Conservation (phyloP, 1,140 invertebrate species). For the Calycopis cecrops region DNA sequence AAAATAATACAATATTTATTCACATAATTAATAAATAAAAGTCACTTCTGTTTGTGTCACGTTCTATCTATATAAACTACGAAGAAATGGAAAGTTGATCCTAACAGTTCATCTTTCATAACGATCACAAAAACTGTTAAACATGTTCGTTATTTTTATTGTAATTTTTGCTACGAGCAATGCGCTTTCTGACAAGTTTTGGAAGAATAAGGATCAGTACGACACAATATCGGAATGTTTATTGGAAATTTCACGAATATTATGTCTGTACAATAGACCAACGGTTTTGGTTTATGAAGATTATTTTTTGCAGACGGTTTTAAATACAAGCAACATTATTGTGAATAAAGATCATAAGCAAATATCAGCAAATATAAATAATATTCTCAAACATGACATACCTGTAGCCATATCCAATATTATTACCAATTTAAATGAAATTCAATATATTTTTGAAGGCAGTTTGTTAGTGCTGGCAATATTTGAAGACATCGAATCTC, state of each 20-base stretch:
- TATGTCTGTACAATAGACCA: neutral
- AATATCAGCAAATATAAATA: neutral
- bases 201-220: neutral
- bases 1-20: too few species aligned
- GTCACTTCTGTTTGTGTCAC: too few species aligned
- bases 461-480: conserved; percentile 30
- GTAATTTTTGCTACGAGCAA: neutral
- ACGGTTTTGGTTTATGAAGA: neutral
- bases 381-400: conserved; percentile 10
- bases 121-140: too few species aligned
- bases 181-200: neutral
- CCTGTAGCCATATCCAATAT: conserved; percentile 18
- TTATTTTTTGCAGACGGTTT: neutral
- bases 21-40: too few species aligned
- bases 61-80: too few species aligned
- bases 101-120: too few species aligned
- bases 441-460: conserved; percentile 16
- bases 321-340: neutral
- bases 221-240: conserved; percentile 1
- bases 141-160: neutral
- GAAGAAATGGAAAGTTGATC: too few species aligned
- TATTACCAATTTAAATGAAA: conserved; percentile 15
- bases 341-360: neutral
- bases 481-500: conserved; percentile 25
- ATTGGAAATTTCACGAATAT: neutral